Evolutionary conservation across 2,888 invertebrate species (phyloP).

Genomic region (Trichopoda pennipes): DNA sequence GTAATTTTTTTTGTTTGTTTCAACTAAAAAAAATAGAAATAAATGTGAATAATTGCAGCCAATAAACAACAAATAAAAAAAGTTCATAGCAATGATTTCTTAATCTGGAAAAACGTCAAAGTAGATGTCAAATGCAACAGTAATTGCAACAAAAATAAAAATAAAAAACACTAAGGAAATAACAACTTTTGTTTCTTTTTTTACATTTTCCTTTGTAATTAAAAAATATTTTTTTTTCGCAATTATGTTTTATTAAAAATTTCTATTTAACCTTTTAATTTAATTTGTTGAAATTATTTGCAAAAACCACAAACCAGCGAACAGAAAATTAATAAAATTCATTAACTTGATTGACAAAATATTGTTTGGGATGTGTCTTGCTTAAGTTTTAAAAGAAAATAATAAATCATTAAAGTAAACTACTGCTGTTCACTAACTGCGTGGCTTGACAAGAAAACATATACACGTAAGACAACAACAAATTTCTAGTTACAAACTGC

Average conservation of each 20-base stretch:
- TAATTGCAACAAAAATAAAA: not conserved
- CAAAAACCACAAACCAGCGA: no score
- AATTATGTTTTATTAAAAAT: constrained; percentile 4
- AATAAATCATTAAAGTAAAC: no score
- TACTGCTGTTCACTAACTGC: no score
- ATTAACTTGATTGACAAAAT: no score
- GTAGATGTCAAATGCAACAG: constrained; percentile 33
- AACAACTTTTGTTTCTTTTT: constrained; percentile 22
- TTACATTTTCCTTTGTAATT: constrained; percentile 18
- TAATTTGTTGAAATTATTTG: constrained; percentile 22
- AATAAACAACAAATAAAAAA: constrained; percentile 9
- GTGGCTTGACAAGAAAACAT: no score
- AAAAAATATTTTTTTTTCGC: not conserved
- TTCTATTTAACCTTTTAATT: constrained; percentile 64
- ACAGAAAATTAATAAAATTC: no score
- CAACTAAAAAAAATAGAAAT: constrained; percentile 21
- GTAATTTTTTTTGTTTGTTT: constrained; percentile 20
- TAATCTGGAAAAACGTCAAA: constrained; percentile 60
- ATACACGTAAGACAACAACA: no score
- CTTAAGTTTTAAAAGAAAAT: no score
- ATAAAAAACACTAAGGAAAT: constrained; percentile 48
- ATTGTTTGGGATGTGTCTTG: no score
- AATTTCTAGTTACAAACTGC: no score
- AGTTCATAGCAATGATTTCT: constrained; percentile 57
- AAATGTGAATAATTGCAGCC: constrained; percentile 2